Percentiles rank a stretch among this genome's conserved stretches.
These are phyloP conservation scores for Hydractinia symbiolongicarpus DNA, from an alignment of 30 jellyfish, hydroid and myxozoan genomes.

Conservation along the genomic window DNA sequence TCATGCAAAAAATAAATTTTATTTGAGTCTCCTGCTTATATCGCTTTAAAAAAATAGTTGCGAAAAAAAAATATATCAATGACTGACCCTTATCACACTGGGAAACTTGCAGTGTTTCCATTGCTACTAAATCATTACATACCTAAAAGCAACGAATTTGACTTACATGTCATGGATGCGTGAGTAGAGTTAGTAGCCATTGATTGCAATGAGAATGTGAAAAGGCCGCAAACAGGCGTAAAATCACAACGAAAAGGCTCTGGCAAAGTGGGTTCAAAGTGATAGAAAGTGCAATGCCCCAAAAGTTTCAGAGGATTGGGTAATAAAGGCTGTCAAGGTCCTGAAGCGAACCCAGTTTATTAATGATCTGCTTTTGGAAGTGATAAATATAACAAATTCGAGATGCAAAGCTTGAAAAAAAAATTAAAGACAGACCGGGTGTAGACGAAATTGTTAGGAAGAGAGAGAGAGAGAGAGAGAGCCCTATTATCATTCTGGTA, in stretches of 20 bases:
- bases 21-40: not conserved
- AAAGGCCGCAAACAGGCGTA: not conserved
- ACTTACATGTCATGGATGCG: not conserved
- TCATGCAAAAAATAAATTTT: not conserved
- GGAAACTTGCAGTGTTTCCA: not conserved
- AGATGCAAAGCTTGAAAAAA: too few relatives aligned
- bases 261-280: not conserved
- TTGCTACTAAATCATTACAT: not conserved
- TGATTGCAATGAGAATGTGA: not conserved
- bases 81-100: conserved; percentile 1
- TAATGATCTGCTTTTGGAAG: not conserved
- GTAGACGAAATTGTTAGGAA: too few relatives aligned
- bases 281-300: not conserved
- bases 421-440: too few relatives aligned
- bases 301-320: not conserved
- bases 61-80: not conserved
- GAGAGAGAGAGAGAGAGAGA: too few relatives aligned
- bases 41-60: not conserved
- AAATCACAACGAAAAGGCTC: not conserved
- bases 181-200: not conserved
- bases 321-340: not conserved
- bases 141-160: not conserved
- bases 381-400: not conserved
- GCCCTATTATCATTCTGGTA: too few relatives aligned
- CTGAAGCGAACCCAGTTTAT: not conserved